Percentiles rank a stretch among this genome's conserved stretches.
These are phyloP conservation scores for Liodrosophila aerea DNA, from an alignment of 2,888 invertebrate species.

Conservation along the genomic window DNA sequence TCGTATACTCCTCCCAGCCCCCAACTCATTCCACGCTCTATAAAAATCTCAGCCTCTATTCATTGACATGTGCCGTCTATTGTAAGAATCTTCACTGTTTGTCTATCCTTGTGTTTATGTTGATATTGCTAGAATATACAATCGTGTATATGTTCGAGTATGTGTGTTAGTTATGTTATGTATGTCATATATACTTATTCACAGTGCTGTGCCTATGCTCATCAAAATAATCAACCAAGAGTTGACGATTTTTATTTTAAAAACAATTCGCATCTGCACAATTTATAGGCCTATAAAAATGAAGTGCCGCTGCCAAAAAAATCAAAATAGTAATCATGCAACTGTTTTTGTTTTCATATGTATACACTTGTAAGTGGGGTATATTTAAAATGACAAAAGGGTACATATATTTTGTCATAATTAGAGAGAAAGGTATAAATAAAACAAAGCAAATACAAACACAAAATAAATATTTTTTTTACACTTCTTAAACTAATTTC, in stretches of 20 bases:
- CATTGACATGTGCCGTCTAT: constrained; percentile 70
- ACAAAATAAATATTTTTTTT: neutral
- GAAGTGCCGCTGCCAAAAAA: constrained; percentile 53
- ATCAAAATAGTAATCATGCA: constrained; percentile 24
- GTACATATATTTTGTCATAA: neutral
- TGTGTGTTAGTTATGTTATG: neutral
- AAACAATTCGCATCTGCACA: constrained; percentile 56
- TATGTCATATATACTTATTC: constrained; percentile 47
- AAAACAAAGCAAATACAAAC: neutral
- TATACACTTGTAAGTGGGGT: neutral
- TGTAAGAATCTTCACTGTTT: constrained; percentile 27
- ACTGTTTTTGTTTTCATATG: constrained; percentile 19
- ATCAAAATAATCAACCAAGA: constrained; percentile 73
- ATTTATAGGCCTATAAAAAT: constrained; percentile 66
- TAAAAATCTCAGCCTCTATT: constrained; percentile 43
- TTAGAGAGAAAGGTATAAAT: neutral
- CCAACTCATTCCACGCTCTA: constrained; percentile 31
- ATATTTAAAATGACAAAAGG: neutral
- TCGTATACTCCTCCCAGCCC: constrained; percentile 32
- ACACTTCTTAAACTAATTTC: too few relatives aligned
- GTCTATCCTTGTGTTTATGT: constrained; percentile 12
- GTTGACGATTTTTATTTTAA: constrained; percentile 53
- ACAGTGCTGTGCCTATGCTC: constrained; percentile 60
- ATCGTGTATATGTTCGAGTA: constrained; percentile 6
- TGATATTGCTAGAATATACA: neutral